Evolutionary conservation across 2,888 invertebrate genomes (phyloP).

Genomic region (Sepiola atlantica): DNA sequence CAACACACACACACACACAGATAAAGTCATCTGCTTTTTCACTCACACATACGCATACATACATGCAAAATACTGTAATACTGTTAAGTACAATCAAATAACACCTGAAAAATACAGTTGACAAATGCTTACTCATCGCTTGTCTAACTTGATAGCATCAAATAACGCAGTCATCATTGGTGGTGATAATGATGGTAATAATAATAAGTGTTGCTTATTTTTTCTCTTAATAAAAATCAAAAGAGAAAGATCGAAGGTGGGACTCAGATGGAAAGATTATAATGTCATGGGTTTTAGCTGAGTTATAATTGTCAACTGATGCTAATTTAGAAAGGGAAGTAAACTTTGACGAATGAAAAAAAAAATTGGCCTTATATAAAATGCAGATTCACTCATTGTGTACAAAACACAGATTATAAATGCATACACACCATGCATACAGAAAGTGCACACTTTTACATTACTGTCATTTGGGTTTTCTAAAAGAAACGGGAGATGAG

Average conservation of each 20-base stretch:
- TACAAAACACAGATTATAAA: neutral
- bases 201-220: neutral
- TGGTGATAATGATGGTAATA: neutral
- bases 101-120: neutral
- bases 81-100: conserved; percentile 8
- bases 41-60: neutral
- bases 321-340: neutral
- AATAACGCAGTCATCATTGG: neutral
- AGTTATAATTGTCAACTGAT: neutral
- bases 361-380: neutral
- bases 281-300: conserved; percentile 32
- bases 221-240: neutral
- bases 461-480: neutral
- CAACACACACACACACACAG: too few relatives aligned
- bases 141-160: neutral
- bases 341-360: neutral
- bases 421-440: neutral
- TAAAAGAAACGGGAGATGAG: neutral
- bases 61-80: neutral
- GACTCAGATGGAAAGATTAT: neutral
- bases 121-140: neutral
- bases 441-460: neutral
- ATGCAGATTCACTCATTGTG: neutral
- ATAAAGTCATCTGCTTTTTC: neutral
- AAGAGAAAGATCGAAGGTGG: neutral